phyloP scores from a whole-genome alignment of 2,113 vertebrate genomes.

The Muntiacus muntjak region DNA sequence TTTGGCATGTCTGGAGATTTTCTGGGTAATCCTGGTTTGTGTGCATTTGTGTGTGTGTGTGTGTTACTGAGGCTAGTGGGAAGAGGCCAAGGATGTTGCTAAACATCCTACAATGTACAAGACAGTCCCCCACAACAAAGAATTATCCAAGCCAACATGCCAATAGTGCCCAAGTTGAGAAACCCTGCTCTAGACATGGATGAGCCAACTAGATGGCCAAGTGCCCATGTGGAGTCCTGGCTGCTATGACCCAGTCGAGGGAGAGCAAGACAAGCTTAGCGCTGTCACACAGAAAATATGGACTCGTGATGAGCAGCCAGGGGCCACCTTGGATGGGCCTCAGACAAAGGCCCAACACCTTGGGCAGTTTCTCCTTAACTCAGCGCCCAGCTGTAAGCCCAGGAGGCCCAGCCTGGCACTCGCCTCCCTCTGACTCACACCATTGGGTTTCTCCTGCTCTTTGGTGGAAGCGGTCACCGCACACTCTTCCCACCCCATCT shows the following conservation, averaged over 20 bases:
- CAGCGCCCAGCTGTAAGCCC: conserved; percentile 36
- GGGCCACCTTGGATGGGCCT: conserved; percentile 38
- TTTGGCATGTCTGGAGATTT: neutral
- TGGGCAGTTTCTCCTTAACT: conserved; percentile 65
- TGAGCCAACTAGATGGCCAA: neutral
- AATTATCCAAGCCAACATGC: neutral
- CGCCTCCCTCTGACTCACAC: conserved; percentile 63
- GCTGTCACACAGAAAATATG: conserved; percentile 15
- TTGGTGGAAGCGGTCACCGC: conserved; percentile 61
- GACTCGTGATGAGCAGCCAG: conserved; percentile 24
- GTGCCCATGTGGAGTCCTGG: neutral
- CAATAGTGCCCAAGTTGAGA: neutral
- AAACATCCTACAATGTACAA: neutral
- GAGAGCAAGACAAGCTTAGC: neutral
- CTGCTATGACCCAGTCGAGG: neutral
- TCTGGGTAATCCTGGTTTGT: neutral
- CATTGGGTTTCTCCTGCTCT: conserved; percentile 45
- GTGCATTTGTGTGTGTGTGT: neutral
- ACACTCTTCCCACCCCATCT: conserved; percentile 77
- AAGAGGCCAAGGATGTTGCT: neutral
- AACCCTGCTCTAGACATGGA: neutral
- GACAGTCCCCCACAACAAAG: neutral
- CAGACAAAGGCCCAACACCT: conserved; percentile 49
- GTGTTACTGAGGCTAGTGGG: neutral
- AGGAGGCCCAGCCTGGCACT: conserved; percentile 46